Evolutionary conservation across 2,113 vertebrate genomes (phyloP).

Genomic region (Campylorhamphus procurvoides): DNA sequence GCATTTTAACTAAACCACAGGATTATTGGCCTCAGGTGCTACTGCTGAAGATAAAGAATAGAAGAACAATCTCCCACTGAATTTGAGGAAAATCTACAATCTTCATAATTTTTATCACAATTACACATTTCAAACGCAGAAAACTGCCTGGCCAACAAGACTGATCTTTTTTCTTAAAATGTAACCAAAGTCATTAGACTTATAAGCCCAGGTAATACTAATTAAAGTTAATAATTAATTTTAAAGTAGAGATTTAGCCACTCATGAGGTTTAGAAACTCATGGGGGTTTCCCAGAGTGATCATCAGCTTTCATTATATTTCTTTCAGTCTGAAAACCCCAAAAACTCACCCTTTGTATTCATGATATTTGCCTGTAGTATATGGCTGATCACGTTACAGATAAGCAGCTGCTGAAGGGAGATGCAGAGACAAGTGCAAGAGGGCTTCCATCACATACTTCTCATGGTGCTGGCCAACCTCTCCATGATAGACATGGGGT

Average conservation of each 20-base stretch:
- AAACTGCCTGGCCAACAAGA: constrained; percentile 7
- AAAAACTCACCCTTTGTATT: not conserved
- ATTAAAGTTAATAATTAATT: constrained; percentile 43
- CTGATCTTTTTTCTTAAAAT: constrained; percentile 57
- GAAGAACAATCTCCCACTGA: not conserved
- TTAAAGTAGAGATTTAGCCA: not conserved
- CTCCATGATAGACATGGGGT: fast-evolving
- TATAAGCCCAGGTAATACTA: not conserved
- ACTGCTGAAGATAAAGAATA: not conserved
- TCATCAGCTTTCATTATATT: not conserved
- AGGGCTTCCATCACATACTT: not conserved
- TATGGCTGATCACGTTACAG: not conserved
- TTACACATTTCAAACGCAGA: constrained; percentile 20
- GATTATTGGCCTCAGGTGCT: not conserved
- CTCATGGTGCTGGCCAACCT: not conserved
- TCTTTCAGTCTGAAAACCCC: not conserved
- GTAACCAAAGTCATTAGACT: constrained; percentile 6
- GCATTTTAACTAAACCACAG: not conserved
- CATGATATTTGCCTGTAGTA: not conserved
- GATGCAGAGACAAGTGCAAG: not conserved
- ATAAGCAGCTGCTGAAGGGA: not conserved
- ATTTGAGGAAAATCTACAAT: not conserved
- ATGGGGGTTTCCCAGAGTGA: not conserved
- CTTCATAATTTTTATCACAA: constrained; percentile 28
- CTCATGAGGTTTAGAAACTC: too few species aligned